Percentiles rank a stretch among this genome's conserved stretches.
These are phyloP conservation scores for Hippocampus barbouri DNA, from an alignment of 2,113 vertebrate genomes.

Conservation along the genomic window DNA sequence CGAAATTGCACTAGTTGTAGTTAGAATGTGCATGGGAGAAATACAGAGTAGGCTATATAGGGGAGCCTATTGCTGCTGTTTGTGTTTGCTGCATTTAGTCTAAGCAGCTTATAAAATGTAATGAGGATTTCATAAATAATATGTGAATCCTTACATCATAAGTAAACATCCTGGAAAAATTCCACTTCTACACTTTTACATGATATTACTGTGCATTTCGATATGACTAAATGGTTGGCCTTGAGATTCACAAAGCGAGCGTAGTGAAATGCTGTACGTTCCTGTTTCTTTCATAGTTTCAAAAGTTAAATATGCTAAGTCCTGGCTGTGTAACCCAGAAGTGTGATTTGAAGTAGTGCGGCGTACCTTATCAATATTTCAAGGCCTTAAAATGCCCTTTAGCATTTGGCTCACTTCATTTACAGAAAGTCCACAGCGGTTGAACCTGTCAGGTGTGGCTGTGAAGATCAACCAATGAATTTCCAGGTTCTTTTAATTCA, in stretches of 20 bases:
- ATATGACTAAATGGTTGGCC: not conserved
- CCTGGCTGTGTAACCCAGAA: not conserved
- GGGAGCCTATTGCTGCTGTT: constrained; percentile 10
- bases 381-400: constrained; percentile 35
- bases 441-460: constrained; percentile 31
- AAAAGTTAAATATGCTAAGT: not conserved
- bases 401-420: constrained; percentile 15
- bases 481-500: not conserved
- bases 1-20: not conserved
- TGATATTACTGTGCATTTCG: not conserved
- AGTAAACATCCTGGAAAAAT: not conserved
- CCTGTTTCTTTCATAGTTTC: not conserved
- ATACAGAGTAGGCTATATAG: not conserved
- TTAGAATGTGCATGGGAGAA: not conserved
- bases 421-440: constrained; percentile 13
- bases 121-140: not conserved
- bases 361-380: constrained; percentile 32
- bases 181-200: not conserved
- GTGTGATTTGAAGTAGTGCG: constrained; percentile 11
- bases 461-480: constrained; percentile 11
- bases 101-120: constrained; percentile 22
- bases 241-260: not conserved
- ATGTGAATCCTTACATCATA: not conserved
- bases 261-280: not conserved
- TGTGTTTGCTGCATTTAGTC: constrained; percentile 21